Conservation (phyloP, 2,888 invertebrate species). For the Mimumesa dahlbomi region DNA sequence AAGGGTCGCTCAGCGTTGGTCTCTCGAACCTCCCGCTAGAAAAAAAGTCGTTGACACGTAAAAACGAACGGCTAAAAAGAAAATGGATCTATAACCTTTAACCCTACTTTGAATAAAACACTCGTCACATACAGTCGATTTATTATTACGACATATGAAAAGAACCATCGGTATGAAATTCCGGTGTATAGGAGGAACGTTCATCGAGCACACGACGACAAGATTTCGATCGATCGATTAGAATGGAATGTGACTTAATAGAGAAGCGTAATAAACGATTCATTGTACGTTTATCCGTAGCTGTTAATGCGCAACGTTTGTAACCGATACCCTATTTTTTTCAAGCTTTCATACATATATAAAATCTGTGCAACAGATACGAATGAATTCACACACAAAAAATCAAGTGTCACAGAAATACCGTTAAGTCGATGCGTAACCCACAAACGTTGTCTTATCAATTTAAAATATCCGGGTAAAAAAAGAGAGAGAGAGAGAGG, state of each 20-base stretch:
- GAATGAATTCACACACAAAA: too few relatives aligned
- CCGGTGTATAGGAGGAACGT: slow-evolving; percentile 1
- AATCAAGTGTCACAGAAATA: too few relatives aligned
- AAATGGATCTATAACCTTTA: slow-evolving; percentile 34
- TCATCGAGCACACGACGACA: slow-evolving; percentile 8
- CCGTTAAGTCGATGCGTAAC: too few relatives aligned
- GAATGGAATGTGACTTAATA: slow-evolving; percentile 17
- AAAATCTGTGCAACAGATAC: too few relatives aligned
- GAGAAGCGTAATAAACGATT: slow-evolving; percentile 16
- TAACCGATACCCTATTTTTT: slow-evolving; percentile 18
- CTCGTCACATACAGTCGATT: slow-evolving; percentile 34
- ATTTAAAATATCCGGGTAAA: too few relatives aligned
- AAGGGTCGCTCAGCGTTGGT: slow-evolving; percentile 58
- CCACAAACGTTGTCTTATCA: too few relatives aligned
- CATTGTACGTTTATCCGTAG: slow-evolving; percentile 11
- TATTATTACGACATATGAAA: background rate
- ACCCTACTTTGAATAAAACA: slow-evolving; percentile 21
- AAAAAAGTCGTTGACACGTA: slow-evolving; percentile 52
- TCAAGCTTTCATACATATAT: too few relatives aligned
- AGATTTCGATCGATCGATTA: slow-evolving; percentile 35
- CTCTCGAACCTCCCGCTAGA: slow-evolving; percentile 37
- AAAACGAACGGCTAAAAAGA: slow-evolving; percentile 17
- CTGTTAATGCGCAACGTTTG: background rate
- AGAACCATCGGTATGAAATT: background rate
- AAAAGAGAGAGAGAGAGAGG: too few relatives aligned